These are phyloP conservation scores for Nerophis ophidion DNA, from an alignment of 2,113 vertebrate genomes.

Conservation along the genomic window DNA sequence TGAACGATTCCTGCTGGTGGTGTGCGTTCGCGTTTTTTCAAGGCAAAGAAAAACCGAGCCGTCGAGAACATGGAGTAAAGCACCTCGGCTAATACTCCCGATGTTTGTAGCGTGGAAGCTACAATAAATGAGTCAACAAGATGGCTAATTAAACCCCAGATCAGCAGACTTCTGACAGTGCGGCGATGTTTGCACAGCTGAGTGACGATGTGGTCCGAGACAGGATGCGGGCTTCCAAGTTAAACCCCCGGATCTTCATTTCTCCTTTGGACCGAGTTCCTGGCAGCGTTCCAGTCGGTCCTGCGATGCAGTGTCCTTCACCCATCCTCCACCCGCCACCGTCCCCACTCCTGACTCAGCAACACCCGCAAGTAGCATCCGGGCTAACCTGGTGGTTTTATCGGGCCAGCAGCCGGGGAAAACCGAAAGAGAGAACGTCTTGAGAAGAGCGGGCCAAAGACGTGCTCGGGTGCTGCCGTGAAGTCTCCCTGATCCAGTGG, in stretches of 20 bases:
- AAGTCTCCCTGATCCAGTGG: conserved; percentile 75
- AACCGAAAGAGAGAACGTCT: conserved; percentile 25
- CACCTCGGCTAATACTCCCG: neutral
- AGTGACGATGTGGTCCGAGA: neutral
- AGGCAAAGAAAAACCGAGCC: no score
- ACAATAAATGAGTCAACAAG: neutral
- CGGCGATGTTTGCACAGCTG: no score
- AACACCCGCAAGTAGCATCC: neutral
- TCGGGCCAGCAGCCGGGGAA: conserved; percentile 27
- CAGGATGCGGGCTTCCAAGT: conserved; percentile 9
- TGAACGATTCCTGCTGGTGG: no score
- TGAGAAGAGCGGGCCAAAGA: conserved; percentile 60
- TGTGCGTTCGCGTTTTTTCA: no score
- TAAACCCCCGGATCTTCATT: conserved; percentile 33
- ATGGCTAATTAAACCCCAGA: no score
- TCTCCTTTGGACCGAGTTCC: conserved; percentile 16
- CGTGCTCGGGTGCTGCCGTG: conserved; percentile 70
- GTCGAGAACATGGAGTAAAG: neutral
- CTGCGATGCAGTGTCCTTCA: conserved; percentile 62
- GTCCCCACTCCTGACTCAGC: conserved; percentile 44
- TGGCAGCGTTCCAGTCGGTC: conserved; percentile 49
- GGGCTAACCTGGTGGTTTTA: neutral
- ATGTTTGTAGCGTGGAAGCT: neutral
- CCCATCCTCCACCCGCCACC: neutral
- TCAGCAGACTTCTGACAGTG: no score